Percentiles rank a stretch among this genome's conserved stretches.
Conservation (phyloP, 2,113 vertebrate genomes). For the Eulemur rufifrons region DNA sequence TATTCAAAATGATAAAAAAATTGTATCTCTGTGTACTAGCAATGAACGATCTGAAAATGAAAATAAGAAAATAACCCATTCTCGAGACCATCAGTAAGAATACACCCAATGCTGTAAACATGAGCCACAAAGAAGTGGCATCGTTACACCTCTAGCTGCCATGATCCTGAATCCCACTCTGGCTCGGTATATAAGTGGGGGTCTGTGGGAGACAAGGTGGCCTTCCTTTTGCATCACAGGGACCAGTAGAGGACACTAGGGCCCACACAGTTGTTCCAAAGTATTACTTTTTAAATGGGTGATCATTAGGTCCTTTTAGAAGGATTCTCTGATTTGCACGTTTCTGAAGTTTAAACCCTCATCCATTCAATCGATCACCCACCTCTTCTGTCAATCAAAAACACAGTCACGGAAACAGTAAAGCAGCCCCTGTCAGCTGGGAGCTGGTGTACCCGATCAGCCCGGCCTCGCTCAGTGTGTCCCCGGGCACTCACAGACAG, state of each 20-base stretch:
- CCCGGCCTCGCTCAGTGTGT: too few relatives aligned
- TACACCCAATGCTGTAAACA: accelerated
- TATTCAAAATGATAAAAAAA: not conserved
- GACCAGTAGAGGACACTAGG: not conserved
- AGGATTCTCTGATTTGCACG: not conserved
- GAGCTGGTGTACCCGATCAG: too few relatives aligned
- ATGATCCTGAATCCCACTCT: accelerated
- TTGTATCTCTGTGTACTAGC: not conserved
- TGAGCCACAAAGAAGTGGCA: accelerated
- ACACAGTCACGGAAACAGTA: accelerated
- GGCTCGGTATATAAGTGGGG: accelerated
- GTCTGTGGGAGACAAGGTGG: accelerated
- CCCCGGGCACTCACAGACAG: not conserved
- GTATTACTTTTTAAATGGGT: not conserved
- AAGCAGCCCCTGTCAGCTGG: not conserved
- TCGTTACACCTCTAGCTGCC: accelerated
- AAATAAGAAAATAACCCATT: not conserved
- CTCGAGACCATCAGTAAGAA: not conserved
- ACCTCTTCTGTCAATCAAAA: too few relatives aligned
- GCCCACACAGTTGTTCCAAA: accelerated
- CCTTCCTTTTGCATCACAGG: not conserved
- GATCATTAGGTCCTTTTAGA: too few relatives aligned
- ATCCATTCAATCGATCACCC: not conserved
- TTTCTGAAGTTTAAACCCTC: not conserved
- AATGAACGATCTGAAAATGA: not conserved